phyloP scores from a whole-genome alignment of 1,140 invertebrate species.

The Antheraea pernyi region DNA sequence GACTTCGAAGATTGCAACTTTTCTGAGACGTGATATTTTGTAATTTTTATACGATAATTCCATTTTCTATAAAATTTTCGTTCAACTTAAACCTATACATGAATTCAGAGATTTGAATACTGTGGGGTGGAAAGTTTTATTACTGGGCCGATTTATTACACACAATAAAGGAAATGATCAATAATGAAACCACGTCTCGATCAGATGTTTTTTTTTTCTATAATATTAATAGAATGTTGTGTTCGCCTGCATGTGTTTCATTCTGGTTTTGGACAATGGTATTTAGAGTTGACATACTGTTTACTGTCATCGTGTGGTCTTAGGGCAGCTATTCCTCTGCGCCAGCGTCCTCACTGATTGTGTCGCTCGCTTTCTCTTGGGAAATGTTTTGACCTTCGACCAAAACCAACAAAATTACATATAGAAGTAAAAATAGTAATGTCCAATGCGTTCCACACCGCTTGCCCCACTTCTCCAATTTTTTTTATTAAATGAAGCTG shows the following conservation, averaged over 20 bases:
- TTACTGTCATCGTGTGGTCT: slow-evolving; percentile 49
- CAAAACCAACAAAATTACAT: background rate
- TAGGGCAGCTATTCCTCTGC: slow-evolving; percentile 55
- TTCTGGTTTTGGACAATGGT: slow-evolving; percentile 43
- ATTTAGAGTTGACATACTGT: slow-evolving; percentile 75
- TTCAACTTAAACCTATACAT: too few relatives aligned
- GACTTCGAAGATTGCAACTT: background rate
- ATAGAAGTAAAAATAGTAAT: too few relatives aligned
- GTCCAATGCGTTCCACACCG: too few relatives aligned
- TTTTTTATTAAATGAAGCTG: too few relatives aligned
- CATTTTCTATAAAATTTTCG: too few relatives aligned
- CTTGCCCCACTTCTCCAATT: too few relatives aligned
- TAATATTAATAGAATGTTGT: slow-evolving; percentile 19
- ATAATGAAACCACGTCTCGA: slow-evolving; percentile 8
- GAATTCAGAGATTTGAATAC: background rate
- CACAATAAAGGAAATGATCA: background rate
- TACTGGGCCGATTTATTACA: background rate
- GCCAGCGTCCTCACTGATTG: slow-evolving; percentile 69
- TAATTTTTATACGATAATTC: too few relatives aligned
- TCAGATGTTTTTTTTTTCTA: slow-evolving; percentile 5
- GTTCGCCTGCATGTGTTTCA: slow-evolving; percentile 24
- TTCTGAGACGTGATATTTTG: too few relatives aligned
- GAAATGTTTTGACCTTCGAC: slow-evolving; percentile 74
- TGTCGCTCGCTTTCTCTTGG: slow-evolving; percentile 74
- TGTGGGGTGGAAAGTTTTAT: background rate